Conservation (phyloP, 2,113 vertebrate genomes). For the Colossoma macropomum region DNA sequence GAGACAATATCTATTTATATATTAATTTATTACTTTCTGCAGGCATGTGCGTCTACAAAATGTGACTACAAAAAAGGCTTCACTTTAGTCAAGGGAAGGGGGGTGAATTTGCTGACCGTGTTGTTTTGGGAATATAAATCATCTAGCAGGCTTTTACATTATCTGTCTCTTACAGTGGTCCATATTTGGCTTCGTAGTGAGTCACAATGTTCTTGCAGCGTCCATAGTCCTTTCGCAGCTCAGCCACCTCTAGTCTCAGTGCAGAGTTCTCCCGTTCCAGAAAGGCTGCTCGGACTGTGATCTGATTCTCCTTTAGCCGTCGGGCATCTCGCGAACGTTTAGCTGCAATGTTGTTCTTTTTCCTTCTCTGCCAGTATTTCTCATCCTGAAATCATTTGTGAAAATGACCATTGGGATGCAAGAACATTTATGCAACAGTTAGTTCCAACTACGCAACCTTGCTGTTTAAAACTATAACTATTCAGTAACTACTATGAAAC, state of each 20-base stretch:
- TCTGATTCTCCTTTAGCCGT: conserved; percentile 96
- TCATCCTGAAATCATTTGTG: conserved; percentile 82
- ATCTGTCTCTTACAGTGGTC: conserved; percentile 84
- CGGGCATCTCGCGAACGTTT: conserved; percentile 95
- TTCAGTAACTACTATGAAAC: too few relatives aligned
- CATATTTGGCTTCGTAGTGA: conserved; percentile 89
- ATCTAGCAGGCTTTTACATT: neutral
- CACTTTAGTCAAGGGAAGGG: neutral
- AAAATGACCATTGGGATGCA: neutral
- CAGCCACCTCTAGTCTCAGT: conserved; percentile 90
- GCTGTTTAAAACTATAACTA: too few relatives aligned
- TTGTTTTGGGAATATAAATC: neutral
- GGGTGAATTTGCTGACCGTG: conserved; percentile 23
- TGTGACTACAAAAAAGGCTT: neutral
- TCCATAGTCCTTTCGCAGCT: conserved; percentile 91
- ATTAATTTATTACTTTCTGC: neutral
- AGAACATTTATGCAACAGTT: neutral
- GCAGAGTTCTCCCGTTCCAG: conserved; percentile 93
- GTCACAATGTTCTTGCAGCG: conserved; percentile 86
- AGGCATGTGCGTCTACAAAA: too few relatives aligned
- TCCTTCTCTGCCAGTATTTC: conserved; percentile 93
- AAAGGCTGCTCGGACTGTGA: conserved; percentile 94
- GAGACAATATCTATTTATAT: too few relatives aligned
- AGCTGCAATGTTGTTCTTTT: conserved; percentile 95
- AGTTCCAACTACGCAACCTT: too few relatives aligned